phyloP scores from a whole-genome alignment of 2,797 vertebrate species.

The Tympanoctomys barrerae region DNA sequence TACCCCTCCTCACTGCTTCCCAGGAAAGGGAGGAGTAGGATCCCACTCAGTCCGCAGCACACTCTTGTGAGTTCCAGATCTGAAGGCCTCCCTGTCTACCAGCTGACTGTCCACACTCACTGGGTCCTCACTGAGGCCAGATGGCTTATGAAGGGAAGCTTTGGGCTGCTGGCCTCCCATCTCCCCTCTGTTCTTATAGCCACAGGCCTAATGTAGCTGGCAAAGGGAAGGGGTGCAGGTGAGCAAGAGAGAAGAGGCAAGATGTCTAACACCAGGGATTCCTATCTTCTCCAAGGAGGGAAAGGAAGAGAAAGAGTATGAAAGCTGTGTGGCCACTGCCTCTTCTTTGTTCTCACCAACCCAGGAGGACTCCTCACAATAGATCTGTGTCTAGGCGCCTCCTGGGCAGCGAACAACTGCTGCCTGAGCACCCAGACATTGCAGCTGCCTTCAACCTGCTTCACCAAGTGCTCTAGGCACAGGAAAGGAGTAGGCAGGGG shows the following conservation, averaged over 20 bases:
- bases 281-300: conserved; percentile 80
- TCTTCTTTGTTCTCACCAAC: conserved; percentile 78
- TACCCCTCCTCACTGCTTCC: neutral
- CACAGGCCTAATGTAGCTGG: conserved; percentile 59
- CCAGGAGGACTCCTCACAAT: conserved; percentile 79
- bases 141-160: conserved; percentile 64
- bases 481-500: neutral
- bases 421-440: conserved; percentile 72
- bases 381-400: conserved; percentile 78
- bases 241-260: conserved; percentile 84
- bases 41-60: neutral
- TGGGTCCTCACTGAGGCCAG: conserved; percentile 30
- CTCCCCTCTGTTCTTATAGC: conserved; percentile 45
- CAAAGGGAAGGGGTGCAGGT: neutral
- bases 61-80: neutral
- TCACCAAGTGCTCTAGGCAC: conserved; percentile 65
- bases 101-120: neutral
- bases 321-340: conserved; percentile 82
- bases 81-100: neutral
- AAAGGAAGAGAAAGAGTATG: conserved; percentile 74
- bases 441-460: conserved; percentile 80
- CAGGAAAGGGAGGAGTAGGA: neutral
- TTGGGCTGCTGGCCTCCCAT: neutral
- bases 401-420: conserved; percentile 79
- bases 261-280: conserved; percentile 85